Evolutionary conservation across 1,140 invertebrate genomes (phyloP).

Genomic region (Fopius arisanus): DNA sequence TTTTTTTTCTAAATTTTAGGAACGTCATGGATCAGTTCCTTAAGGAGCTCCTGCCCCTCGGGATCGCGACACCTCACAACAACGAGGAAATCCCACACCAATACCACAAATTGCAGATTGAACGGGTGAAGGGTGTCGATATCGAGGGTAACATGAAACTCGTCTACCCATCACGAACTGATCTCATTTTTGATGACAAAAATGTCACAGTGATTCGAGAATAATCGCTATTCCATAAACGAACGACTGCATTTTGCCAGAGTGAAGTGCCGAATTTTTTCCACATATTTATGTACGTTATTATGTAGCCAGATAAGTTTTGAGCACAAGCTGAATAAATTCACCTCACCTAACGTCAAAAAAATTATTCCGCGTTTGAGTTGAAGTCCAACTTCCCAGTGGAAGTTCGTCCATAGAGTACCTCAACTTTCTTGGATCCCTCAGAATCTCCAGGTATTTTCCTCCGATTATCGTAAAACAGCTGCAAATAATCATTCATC

Average conservation of each 20-base stretch:
- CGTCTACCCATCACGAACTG: conserved; percentile 80
- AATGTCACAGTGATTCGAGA: conserved; percentile 55
- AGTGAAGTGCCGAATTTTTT: neutral
- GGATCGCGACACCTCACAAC: conserved; percentile 55
- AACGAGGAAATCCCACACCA: conserved; percentile 22
- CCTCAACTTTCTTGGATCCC: neutral
- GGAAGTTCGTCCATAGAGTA: too few relatives aligned
- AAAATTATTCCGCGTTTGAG: neutral
- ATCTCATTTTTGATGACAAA: conserved; percentile 68
- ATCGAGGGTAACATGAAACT: conserved; percentile 73
- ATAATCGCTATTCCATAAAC: conserved; percentile 24
- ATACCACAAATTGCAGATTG: conserved; percentile 63
- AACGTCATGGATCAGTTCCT: conserved; percentile 75
- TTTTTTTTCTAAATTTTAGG: conserved; percentile 41
- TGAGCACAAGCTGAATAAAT: neutral
- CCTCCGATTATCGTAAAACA: neutral
- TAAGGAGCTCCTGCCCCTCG: conserved; percentile 69
- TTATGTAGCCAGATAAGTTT: neutral
- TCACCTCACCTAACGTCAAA: neutral
- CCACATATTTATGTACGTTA: neutral
- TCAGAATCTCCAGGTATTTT: neutral
- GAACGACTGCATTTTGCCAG: too few relatives aligned
- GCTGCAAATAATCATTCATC: neutral
- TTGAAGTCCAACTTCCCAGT: too few relatives aligned
- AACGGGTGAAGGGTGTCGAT: conserved; percentile 78